Percentiles rank a stretch among this genome's conserved stretches.
phyloP scores from a whole-genome alignment of 2,888 invertebrate genomes.

The Euplagia quadripunctaria region DNA sequence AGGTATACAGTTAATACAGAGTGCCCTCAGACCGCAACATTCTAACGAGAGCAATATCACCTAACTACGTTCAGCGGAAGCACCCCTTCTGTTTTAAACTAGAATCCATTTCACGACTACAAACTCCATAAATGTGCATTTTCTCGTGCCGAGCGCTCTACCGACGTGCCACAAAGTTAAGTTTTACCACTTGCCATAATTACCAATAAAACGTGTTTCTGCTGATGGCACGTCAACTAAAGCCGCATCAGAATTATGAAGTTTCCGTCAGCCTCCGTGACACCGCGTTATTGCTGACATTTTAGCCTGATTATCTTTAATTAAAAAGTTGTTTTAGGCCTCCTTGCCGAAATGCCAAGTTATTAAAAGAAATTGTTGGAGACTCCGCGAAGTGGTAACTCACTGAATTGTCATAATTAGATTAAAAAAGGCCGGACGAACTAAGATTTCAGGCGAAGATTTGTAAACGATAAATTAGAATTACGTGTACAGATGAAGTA shows the following conservation, averaged over 20 bases:
- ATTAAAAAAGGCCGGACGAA: constrained; percentile 70
- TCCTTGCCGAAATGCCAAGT: constrained; percentile 73
- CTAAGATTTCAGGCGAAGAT: constrained; percentile 62
- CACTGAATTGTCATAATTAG: constrained; percentile 80
- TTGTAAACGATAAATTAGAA: constrained; percentile 43
- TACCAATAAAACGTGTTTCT: constrained; percentile 80
- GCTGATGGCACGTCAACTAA: constrained; percentile 70
- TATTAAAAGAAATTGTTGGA: constrained; percentile 81
- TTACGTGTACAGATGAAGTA: constrained; percentile 44
- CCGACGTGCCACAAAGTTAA: constrained; percentile 75
- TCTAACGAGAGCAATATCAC: constrained; percentile 81
- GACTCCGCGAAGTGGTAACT: constrained; percentile 76
- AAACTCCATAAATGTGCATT: constrained; percentile 81
- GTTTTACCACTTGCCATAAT: constrained; percentile 81
- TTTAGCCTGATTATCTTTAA: constrained; percentile 83
- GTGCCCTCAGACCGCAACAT: constrained; percentile 65
- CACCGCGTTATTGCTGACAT: constrained; percentile 78
- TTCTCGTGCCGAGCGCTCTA: constrained; percentile 68
- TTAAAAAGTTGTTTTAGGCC: constrained; percentile 83
- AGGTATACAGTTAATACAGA: constrained; percentile 52
- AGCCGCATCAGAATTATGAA: constrained; percentile 76
- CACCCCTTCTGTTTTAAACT: constrained; percentile 82
- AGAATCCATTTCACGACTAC: constrained; percentile 81
- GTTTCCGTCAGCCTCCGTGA: constrained; percentile 73
- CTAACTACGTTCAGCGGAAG: constrained; percentile 76